Evolutionary conservation across 2,113 vertebrate species (phyloP), one percentile per base, ranked within the genome.

Genomic region (Trogon melanurus): DNA sequence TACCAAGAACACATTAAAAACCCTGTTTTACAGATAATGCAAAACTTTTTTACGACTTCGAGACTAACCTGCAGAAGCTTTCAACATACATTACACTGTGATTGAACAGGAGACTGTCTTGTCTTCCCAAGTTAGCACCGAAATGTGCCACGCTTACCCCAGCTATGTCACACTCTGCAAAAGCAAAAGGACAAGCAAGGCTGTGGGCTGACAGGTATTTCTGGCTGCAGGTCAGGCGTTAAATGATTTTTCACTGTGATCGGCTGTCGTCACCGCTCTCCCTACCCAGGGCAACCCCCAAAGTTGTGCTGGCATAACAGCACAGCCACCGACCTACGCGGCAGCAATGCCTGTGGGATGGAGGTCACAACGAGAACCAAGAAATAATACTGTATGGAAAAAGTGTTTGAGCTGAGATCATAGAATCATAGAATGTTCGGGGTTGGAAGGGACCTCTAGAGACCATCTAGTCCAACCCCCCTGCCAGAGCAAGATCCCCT

Each of bases 301-400:
- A 81, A 74, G 27, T 2, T 58, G 61, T 48, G 38, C 76, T 26
- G 69, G 38, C 3, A 0, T 32, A 57, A 29, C 21, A 67, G 34
- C 41, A 9, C 25, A 13, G 32, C 48, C 36, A 21, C 3, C 10
- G 5, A 30, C 3, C 29, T 3, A 45, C 3, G 6, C 1, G 0
- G 10, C 71, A 57, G 69, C 13, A 34, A 53, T 61, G 64, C 57
- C 53, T 12, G 14, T 66, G 47, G 20, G 51, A 54, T 6, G 51
- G 34, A n/a, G 58, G 25, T 61, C 21, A 13, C 71, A 66, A 18
- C 4, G 41, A 67, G 41, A 81, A 50, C 15, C 27, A 61, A 38
- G 47, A 23, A 41, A 71, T 72, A 64, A 6, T 21, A 73, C 66
- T 6, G 9, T 6, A 44, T 3, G 20, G 65, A 16, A 79, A 36